Evolutionary conservation across 30 jellyfish, hydroid and myxozoan genomes (phyloP), one percentile per base, ranked within the genome.

Genomic region (Aurelia sp.): DNA sequence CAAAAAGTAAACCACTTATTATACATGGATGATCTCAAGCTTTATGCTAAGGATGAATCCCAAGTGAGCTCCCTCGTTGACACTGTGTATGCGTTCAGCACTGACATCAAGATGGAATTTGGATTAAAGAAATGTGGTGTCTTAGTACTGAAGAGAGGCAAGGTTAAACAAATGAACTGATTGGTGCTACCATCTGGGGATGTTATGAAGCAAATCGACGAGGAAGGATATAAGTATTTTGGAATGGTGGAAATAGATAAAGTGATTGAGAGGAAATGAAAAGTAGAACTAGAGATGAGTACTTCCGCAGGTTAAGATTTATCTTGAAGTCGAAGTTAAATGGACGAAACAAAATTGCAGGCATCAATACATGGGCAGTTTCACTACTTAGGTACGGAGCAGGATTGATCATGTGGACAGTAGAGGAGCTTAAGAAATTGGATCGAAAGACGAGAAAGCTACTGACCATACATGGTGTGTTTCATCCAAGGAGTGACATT

Each of bases 141-240:
- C 62, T 9, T 51, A 59, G 11, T 58, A 57, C 30, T 60, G 88
- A 63, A 77, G 62, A 44, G 77, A 77, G 79, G 88, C 57, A 77
- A 77, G 79, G 53, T 77, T 12, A 55, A 16, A 12, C 30, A 77
- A 77, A n/a, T 35, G 21, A 65, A 63, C 27, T 80, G 65, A 21
- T 33, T 58, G 18, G 61, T 48, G 37, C 64, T 77, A 19, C 80
- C 57, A 20, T 58, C n/a, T 77, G 67, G 67, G 27, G 76, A 57
- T 12, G 57, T 48, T 48, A 41, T 77, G 53, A 77, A 58, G 31
- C 79, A 59, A 60, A 78, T 77, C 30, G 61, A 22, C 35, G 35
- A 77, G 64, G 83, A 27, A 27, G 60, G 86, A 74, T 74, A 59
- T 52, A 52, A 13, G 57, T 74, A 74, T 52, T 74, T 74, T 47